These are phyloP conservation scores for Anagrus nilaparvatae DNA, from an alignment of 1,140 invertebrate genomes.

Conservation along the genomic window DNA sequence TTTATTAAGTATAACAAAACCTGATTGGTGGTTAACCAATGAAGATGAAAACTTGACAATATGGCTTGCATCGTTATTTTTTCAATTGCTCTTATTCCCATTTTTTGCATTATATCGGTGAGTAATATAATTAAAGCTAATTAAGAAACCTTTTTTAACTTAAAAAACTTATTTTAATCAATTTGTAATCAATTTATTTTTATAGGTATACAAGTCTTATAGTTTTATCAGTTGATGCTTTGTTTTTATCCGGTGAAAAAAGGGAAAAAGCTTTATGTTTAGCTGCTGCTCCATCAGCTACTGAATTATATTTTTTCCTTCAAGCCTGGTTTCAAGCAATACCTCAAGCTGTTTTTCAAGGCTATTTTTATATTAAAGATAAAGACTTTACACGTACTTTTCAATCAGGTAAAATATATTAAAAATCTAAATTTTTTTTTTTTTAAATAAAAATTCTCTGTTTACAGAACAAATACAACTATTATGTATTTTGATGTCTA, in stretches of 20 bases:
- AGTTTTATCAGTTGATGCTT: slow-evolving; percentile 60
- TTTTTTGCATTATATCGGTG: slow-evolving; percentile 59
- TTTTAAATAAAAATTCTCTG: slow-evolving; percentile 15
- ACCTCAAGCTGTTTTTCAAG: slow-evolving; percentile 56
- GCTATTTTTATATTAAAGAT: slow-evolving; percentile 46
- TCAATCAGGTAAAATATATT: slow-evolving; percentile 30
- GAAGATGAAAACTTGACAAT: slow-evolving; percentile 29
- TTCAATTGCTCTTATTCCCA: slow-evolving; percentile 54
- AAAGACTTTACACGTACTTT: slow-evolving; percentile 18
- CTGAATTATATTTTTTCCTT: slow-evolving; percentile 61
- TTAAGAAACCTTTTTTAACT: slow-evolving; percentile 7
- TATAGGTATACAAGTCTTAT: slow-evolving; percentile 53
- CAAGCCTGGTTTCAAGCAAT: slow-evolving; percentile 66
- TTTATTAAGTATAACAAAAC: slow-evolving; percentile 46
- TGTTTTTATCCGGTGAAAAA: slow-evolving; percentile 47
- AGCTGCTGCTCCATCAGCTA: slow-evolving; percentile 48
- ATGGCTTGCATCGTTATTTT: slow-evolving; percentile 40
- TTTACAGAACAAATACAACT: slow-evolving; percentile 53
- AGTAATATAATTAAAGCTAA: slow-evolving; percentile 9
- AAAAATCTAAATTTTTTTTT: slow-evolving; percentile 1
- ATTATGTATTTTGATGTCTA: slow-evolving; percentile 52
- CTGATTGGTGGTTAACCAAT: slow-evolving; percentile 43
- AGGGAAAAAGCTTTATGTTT: slow-evolving; percentile 47
- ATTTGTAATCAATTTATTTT: slow-evolving; percentile 5
- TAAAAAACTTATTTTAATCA: not conserved